phyloP scores from a whole-genome alignment of 2,888 invertebrate species.

The Drosophila borealis region DNA sequence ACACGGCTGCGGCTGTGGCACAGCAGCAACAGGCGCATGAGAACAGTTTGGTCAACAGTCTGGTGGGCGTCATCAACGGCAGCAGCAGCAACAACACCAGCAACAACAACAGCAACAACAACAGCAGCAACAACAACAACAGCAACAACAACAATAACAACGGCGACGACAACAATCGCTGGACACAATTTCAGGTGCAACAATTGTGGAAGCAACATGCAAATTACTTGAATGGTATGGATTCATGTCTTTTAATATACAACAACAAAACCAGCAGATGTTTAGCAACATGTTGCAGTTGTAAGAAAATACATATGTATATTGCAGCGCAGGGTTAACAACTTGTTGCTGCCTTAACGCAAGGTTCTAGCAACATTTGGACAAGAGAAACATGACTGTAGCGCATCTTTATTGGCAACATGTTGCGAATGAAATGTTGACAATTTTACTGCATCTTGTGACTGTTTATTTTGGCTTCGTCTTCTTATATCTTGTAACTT shows the following conservation, averaged over 20 bases:
- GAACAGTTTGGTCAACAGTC: slow-evolving; percentile 77
- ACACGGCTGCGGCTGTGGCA: slow-evolving; percentile 67
- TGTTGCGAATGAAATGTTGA: too few species aligned
- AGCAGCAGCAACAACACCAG: slow-evolving; percentile 56
- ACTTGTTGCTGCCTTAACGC: too few species aligned
- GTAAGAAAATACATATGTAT: too few species aligned
- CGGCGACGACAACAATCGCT: slow-evolving; percentile 83
- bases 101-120: slow-evolving; percentile 56
- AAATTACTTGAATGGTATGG: slow-evolving; percentile 85
- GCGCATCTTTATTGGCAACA: too few species aligned
- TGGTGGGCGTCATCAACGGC: slow-evolving; percentile 72
- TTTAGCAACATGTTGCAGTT: slow-evolving; percentile 4
- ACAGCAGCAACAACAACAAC: slow-evolving; percentile 50
- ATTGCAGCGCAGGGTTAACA: too few species aligned
- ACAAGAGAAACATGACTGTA: too few species aligned
- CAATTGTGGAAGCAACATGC: slow-evolving; percentile 85
- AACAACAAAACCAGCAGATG: neutral
- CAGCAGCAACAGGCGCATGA: slow-evolving; percentile 72
- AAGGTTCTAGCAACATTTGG: too few species aligned
- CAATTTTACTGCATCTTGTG: too few species aligned
- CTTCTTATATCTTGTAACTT: too few species aligned
- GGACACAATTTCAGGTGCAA: slow-evolving; percentile 85
- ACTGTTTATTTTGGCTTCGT: too few species aligned
- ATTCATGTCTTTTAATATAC: neutral
- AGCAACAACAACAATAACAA: slow-evolving; percentile 51